These are phyloP conservation scores for Andricus quercusramuli DNA, from an alignment of 2,888 invertebrate genomes.

Conservation along the genomic window DNA sequence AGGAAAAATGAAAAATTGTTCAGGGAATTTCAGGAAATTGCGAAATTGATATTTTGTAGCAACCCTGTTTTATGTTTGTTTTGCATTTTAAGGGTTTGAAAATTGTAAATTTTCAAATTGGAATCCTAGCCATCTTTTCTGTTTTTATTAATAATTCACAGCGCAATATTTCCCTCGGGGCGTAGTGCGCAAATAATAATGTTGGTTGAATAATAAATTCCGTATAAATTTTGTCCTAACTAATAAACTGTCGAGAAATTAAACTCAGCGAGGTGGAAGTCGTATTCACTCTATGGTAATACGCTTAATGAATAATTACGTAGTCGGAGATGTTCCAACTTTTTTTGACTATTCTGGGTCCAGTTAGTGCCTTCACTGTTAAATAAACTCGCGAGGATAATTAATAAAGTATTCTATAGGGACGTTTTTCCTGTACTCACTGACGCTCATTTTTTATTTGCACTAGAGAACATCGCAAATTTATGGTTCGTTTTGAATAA, in stretches of 20 bases:
- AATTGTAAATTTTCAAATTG: no score
- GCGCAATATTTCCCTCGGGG: no score
- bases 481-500: neutral
- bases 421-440: neutral
- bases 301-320: slow-evolving; percentile 2
- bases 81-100: no score
- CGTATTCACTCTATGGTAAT: neutral
- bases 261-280: neutral
- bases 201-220: neutral
- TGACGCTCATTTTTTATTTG: neutral
- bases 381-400: neutral
- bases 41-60: no score
- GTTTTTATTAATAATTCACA: no score
- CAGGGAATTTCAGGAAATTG: no score
- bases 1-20: no score
- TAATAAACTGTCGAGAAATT: slow-evolving; percentile 1
- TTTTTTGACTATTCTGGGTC: neutral
- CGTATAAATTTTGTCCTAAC: neutral
- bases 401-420: neutral
- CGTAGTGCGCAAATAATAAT: no score
- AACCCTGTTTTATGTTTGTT: no score
- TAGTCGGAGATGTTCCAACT: neutral
- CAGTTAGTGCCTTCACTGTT: neutral
- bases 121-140: no score
- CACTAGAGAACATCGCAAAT: neutral